Conservation (phyloP, 2,888 invertebrate species). For the Torymus auratus region DNA sequence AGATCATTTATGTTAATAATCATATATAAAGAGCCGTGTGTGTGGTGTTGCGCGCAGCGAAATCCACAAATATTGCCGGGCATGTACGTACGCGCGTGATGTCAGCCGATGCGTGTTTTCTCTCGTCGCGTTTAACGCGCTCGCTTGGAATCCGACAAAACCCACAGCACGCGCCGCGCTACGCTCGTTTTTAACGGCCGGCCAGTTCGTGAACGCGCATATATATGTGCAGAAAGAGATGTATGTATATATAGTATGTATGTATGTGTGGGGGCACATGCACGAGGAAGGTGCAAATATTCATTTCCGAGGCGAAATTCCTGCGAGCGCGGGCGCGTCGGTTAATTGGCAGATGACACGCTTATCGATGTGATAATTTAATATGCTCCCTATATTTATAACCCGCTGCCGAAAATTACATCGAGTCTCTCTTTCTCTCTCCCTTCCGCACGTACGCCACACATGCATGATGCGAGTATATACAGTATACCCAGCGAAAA, state of each 20-base stretch:
- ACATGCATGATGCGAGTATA: too few species aligned
- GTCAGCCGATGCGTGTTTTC: not conserved
- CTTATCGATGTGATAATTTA: conserved; percentile 70
- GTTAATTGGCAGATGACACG: conserved; percentile 72
- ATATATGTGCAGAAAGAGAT: too few species aligned
- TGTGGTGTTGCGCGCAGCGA: not conserved
- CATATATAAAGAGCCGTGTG: conserved; percentile 10
- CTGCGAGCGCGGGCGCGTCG: conserved; percentile 51
- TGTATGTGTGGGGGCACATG: too few species aligned
- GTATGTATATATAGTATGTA: too few species aligned
- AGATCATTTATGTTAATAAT: conserved; percentile 52
- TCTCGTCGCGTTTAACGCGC: conserved; percentile 37
- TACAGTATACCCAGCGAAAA: too few species aligned
- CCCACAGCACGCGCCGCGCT: conserved; percentile 3
- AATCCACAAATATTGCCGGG: conserved; percentile 43
- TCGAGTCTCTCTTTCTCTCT: not conserved
- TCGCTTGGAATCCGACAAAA: conserved; percentile 25
- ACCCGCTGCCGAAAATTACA: conserved; percentile 23
- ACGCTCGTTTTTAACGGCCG: conserved; percentile 32
- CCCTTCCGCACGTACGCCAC: too few species aligned
- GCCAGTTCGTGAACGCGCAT: not conserved
- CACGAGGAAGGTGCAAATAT: conserved; percentile 60
- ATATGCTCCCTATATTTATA: conserved; percentile 57
- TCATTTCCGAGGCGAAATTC: conserved; percentile 66
- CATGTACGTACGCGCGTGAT: too few species aligned